These are phyloP conservation scores for Peucedramus taeniatus DNA, from an alignment of 2,113 vertebrate species.

Conservation along the genomic window DNA sequence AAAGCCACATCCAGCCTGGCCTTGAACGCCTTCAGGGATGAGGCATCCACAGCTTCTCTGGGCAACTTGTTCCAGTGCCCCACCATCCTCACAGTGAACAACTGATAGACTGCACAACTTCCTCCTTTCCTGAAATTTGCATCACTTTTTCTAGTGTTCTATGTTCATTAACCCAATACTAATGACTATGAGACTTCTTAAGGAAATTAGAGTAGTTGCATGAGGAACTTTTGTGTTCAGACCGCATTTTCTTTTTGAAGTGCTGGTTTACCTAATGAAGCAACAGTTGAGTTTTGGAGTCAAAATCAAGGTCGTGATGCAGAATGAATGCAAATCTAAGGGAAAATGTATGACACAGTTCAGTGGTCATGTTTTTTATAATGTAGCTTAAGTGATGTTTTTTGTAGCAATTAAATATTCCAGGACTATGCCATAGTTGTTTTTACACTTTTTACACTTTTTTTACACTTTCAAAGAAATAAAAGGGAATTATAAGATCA, in stretches of 20 bases:
- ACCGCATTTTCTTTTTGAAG: background rate
- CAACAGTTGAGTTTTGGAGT: background rate
- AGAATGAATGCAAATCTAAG: background rate
- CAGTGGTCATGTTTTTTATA: background rate
- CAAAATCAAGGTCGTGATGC: background rate
- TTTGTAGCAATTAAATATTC: background rate
- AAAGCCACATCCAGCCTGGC: background rate
- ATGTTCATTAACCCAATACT: background rate
- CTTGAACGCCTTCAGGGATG: background rate
- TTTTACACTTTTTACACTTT: too few species aligned
- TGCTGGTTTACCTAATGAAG: background rate
- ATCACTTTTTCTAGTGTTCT: background rate
- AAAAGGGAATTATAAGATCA: background rate
- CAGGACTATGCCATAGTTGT: background rate
- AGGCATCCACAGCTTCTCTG: background rate
- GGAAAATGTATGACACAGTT: background rate
- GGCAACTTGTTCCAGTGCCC: rapidly evolving
- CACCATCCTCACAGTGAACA: background rate
- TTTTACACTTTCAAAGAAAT: background rate
- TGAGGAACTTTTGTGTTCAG: background rate
- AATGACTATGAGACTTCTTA: background rate
- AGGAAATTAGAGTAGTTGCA: background rate
- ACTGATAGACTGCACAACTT: background rate
- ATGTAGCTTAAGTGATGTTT: background rate
- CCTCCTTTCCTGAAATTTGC: background rate